phyloP scores from a whole-genome alignment of 2,888 invertebrate genomes.

The Amblyteles armatorius region DNA sequence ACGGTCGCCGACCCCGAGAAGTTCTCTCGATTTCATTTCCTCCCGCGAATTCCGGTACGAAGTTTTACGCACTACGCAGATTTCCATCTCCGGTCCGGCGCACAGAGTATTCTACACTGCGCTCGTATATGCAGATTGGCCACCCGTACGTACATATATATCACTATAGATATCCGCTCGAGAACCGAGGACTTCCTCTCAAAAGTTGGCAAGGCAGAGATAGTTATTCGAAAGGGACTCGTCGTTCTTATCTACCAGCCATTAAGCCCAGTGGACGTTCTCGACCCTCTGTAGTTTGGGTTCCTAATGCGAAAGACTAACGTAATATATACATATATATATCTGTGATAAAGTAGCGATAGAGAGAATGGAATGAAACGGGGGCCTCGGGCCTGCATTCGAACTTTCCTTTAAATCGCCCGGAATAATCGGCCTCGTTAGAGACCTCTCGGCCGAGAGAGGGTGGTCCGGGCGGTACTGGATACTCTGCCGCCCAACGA shows the following conservation, averaged over 20 bases:
- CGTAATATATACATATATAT: slow-evolving; percentile 1
- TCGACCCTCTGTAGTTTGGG: slow-evolving; percentile 46
- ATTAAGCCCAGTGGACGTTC: slow-evolving; percentile 45
- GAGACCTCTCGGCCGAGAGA: slow-evolving; percentile 19
- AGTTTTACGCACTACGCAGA: slow-evolving; percentile 26
- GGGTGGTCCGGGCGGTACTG: not conserved
- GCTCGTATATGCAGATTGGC: not conserved
- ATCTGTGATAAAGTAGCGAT: not conserved
- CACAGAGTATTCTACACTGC: not conserved
- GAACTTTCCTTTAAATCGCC: slow-evolving; percentile 57
- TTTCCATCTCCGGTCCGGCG: slow-evolving; percentile 14
- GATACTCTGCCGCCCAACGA: slow-evolving; percentile 12
- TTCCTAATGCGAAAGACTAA: slow-evolving; percentile 25
- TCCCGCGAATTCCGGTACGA: not conserved
- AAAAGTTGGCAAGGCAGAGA: slow-evolving; percentile 35
- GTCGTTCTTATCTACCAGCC: slow-evolving; percentile 51
- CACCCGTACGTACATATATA: not conserved
- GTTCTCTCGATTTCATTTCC: not conserved
- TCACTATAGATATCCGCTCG: not conserved
- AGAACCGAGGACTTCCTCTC: slow-evolving; percentile 29
- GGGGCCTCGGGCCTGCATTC: slow-evolving; percentile 37
- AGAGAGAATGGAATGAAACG: slow-evolving; percentile 7
- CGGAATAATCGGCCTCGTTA: slow-evolving; percentile 61
- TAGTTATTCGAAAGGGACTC: slow-evolving; percentile 40
- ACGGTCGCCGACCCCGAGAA: not conserved